Evolutionary conservation across 2,888 invertebrate genomes (phyloP).

Genomic region (Alentia gelatinosa): DNA sequence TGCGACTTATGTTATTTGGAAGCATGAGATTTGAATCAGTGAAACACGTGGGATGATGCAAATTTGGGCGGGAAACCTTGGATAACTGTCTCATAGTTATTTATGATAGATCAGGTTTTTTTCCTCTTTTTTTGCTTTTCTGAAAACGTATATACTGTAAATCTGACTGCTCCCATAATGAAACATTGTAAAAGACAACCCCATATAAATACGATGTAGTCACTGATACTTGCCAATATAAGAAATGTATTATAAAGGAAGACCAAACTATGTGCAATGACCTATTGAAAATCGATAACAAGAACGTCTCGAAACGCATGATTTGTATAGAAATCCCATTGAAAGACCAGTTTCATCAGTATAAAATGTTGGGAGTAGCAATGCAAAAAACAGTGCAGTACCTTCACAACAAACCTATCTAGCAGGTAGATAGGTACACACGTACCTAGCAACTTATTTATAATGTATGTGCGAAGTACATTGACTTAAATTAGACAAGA

Average conservation of each 20-base stretch:
- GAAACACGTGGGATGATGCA: background rate
- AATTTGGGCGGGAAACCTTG: background rate
- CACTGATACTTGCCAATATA: background rate
- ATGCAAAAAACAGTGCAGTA: background rate
- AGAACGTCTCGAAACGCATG: background rate
- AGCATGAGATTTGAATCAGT: background rate
- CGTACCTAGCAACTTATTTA: background rate
- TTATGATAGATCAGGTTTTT: background rate
- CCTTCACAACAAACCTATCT: background rate
- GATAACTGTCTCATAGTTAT: background rate
- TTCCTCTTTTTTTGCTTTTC: no score
- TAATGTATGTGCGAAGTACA: background rate
- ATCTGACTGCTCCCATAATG: background rate
- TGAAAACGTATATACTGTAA: background rate
- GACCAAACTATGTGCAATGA: background rate
- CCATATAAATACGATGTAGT: background rate
- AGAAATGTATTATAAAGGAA: background rate
- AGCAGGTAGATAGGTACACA: background rate
- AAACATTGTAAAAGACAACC: background rate
- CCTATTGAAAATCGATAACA: background rate
- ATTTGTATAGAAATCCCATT: slow-evolving; percentile 11
- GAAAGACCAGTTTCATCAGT: slow-evolving; percentile 45
- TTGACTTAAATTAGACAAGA: background rate
- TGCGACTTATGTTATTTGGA: background rate
- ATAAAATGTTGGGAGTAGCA: slow-evolving; percentile 19